Percentiles rank a stretch among this genome's conserved stretches.
These are phyloP conservation scores for Lepidothrix coronata DNA, from an alignment of 2,113 vertebrate species.

Conservation along the genomic window DNA sequence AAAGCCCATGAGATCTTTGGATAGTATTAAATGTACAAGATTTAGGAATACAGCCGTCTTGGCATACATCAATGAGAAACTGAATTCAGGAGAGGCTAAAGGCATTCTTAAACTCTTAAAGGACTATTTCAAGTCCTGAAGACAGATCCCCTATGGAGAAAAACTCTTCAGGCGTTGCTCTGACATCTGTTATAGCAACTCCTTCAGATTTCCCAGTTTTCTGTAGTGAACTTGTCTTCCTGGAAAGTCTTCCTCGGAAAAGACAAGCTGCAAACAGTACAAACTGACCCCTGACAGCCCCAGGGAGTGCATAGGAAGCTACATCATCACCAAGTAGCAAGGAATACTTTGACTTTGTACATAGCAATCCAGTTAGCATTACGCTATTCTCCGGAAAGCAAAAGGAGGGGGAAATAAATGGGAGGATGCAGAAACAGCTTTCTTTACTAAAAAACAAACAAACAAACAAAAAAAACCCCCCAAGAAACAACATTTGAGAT, in stretches of 20 bases:
- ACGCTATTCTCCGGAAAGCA: background rate
- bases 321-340: background rate
- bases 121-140: background rate
- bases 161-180: background rate
- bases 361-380: background rate
- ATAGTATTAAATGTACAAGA: background rate
- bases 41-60: background rate
- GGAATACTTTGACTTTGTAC: background rate
- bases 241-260: background rate
- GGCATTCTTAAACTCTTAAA: background rate
- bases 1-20: background rate
- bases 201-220: background rate
- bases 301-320: background rate
- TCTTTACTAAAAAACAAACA: background rate
- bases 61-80: background rate
- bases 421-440: background rate
- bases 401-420: background rate
- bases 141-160: background rate
- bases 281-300: background rate
- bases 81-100: conserved; percentile 2
- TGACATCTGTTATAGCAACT: conserved; percentile 10
- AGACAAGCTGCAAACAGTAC: background rate
- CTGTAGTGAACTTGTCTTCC: background rate
- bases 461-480: rapidly evolving
- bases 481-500: background rate